These are phyloP conservation scores for Alligator sinensis DNA, from an alignment of 2,113 vertebrate species.

Conservation along the genomic window DNA sequence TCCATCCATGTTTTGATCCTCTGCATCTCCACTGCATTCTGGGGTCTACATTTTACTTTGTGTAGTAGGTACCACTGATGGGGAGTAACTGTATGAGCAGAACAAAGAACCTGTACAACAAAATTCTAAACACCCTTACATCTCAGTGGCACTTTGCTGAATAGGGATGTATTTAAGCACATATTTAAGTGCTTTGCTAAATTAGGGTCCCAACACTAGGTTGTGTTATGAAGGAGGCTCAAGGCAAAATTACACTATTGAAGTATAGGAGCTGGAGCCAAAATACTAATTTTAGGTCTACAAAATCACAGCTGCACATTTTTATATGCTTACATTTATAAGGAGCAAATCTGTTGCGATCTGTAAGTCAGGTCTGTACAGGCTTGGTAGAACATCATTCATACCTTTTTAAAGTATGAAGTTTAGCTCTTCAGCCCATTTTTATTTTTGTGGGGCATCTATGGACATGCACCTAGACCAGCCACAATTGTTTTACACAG, in stretches of 20 bases:
- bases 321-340: background rate
- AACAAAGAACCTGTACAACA: background rate
- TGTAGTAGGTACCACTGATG: background rate
- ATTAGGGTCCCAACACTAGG: background rate
- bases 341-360: background rate
- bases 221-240: background rate
- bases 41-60: background rate
- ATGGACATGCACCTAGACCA: background rate
- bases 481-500: background rate
- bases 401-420: background rate
- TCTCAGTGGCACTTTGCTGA: background rate
- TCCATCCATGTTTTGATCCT: background rate
- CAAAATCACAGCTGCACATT: background rate
- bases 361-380: fast-evolving
- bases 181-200: background rate
- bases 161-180: background rate
- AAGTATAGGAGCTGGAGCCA: background rate
- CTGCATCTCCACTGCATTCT: background rate
- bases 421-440: background rate
- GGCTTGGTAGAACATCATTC: fast-evolving
- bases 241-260: background rate
- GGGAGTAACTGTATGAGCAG: background rate
- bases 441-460: background rate
- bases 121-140: background rate
- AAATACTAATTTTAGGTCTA: background rate